These are phyloP conservation scores for Neoniphon sammara DNA, from an alignment of 2,797 vertebrate genomes.

Conservation along the genomic window DNA sequence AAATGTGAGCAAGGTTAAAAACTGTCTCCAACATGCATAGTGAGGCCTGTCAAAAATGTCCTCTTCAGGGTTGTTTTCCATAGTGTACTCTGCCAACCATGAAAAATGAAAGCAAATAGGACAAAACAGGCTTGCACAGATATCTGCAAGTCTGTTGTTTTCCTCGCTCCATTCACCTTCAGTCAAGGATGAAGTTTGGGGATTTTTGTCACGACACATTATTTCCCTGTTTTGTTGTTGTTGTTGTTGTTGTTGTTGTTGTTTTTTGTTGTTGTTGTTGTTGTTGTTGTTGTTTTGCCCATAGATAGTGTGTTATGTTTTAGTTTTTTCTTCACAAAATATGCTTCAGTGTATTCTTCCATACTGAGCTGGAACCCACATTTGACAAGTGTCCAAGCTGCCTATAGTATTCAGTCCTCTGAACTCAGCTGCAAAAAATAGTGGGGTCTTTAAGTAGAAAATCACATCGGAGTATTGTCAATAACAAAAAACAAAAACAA, in stretches of 20 bases:
- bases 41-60: conserved; percentile 26
- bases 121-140: background rate
- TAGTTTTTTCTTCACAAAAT: conserved; percentile 13
- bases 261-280: too few relatives aligned
- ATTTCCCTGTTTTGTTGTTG: background rate
- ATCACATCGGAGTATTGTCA: background rate
- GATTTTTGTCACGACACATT: conserved; percentile 14
- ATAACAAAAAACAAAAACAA: background rate
- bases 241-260: too few relatives aligned
- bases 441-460: background rate
- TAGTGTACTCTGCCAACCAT: conserved; percentile 5
- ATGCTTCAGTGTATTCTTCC: background rate
- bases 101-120: conserved; percentile 55
- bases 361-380: background rate
- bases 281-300: too few relatives aligned
- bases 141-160: conserved; percentile 18
- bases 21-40: conserved; percentile 1
- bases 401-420: conserved; percentile 3
- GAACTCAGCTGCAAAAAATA: conserved; percentile 6
- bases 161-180: conserved; percentile 7
- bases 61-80: conserved; percentile 31
- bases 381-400: background rate
- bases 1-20: conserved; percentile 1
- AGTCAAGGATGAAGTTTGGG: background rate
- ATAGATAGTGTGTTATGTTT: background rate